Evolutionary conservation across 1,140 invertebrate species (phyloP), one percentile per base, ranked within the genome.

Genomic region (Tetramorium alpestre): DNA sequence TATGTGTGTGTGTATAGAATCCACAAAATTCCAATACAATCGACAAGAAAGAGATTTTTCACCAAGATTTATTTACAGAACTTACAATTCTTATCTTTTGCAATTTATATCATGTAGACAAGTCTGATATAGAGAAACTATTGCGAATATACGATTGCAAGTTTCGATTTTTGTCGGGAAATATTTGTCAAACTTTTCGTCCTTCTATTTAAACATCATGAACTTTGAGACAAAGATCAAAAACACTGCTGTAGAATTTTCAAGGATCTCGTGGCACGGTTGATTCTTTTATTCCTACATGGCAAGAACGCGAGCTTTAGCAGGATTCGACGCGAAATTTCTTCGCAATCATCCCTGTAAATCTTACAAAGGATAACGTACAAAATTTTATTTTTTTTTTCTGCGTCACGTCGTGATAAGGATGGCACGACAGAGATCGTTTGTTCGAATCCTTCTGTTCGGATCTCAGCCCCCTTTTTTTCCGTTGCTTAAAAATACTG

Each of bases 291-390:
- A 73, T 18, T 49, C 75, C 54, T 62, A 41, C 41, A 33, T 60
- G 25, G 41, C 62, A 75, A 49, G 75, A 84, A 62, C 41, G 54
- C 44, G 69, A 75, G 25, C 38, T 25, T 72, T 22, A 22, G 33
- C n/a, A 49, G n/a, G 13, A 75, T 75, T 38, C 54, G 56, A 41
- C 54, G 11, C 38, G 65, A 70, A 70, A 84, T 75, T 84, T 84
- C 69, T 38, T 22, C 41, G 28, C 80, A 25, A 75, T 62, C 69
- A 18, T 5, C 44, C 6, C 18, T 47, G 41, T 70, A 60, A 75
- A 84, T 84, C 69, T 73, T 54, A 25, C 62, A 28, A 41, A 41
- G 47, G 62, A 25, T 51, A 67, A 54, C 77, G 13, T 51, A 73
- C 6, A 0, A 60, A 75, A 18, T 84, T 75, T 60, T 11, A 18